Evolutionary conservation across 23 tunicate species (phyloP).

Genomic region (Ciona savignyi): DNA sequence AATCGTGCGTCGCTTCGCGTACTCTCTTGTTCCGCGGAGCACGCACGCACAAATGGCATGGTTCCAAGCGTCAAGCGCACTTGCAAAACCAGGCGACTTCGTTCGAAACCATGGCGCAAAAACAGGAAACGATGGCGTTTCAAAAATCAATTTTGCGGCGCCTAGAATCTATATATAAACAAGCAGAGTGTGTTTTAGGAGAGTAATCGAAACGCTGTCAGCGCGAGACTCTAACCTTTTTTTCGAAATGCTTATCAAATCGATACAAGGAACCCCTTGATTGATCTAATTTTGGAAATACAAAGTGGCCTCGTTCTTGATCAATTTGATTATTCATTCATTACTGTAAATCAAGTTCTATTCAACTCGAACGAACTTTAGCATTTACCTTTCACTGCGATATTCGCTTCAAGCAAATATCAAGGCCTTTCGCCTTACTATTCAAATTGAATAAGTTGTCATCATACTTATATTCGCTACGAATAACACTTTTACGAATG

Average conservation of each 20-base stretch:
- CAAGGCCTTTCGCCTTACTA: not conserved
- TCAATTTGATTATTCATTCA: not conserved
- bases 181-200: not conserved
- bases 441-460: not conserved
- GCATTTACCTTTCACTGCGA: no score
- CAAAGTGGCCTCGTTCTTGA: not conserved
- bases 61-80: not conserved
- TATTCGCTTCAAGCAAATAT: no score
- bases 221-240: not conserved
- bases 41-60: not conserved
- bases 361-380: no score
- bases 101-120: not conserved
- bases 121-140: not conserved
- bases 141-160: not conserved
- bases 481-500: not conserved
- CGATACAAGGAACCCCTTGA: not conserved
- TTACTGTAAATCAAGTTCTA: not conserved
- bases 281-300: not conserved
- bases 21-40: not conserved
- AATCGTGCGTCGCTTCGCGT: not conserved
- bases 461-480: not conserved
- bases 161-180: not conserved
- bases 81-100: not conserved
- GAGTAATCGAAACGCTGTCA: not conserved
- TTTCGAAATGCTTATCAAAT: not conserved